phyloP scores from a whole-genome alignment of 1,140 invertebrate species.

The Danaus melanippus region DNA sequence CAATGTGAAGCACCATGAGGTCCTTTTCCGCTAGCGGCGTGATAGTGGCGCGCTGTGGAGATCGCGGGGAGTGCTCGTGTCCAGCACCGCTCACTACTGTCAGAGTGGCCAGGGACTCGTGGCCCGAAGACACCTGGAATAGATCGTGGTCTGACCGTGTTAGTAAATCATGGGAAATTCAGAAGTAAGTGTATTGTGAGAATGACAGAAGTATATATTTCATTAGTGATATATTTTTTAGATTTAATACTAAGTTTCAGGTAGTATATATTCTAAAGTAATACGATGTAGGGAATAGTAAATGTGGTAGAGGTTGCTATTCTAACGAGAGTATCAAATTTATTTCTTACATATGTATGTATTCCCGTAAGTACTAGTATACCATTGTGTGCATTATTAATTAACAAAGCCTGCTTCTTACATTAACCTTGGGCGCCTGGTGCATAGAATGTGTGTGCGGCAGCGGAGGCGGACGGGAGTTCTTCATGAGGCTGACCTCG shows the following conservation, averaged over 20 bases:
- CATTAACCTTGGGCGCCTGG: conserved; percentile 25
- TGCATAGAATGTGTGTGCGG: conserved; percentile 15
- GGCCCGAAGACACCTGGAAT: conserved; percentile 12
- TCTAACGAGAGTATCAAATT: too few species aligned
- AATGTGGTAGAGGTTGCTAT: too few species aligned
- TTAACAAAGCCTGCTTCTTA: too few species aligned
- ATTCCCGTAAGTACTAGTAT: not conserved
- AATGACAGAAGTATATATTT: too few species aligned
- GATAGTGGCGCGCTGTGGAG: conserved; percentile 69
- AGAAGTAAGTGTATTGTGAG: too few species aligned
- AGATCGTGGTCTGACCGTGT: too few species aligned
- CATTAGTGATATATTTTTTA: too few species aligned
- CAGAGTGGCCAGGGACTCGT: conserved; percentile 75
- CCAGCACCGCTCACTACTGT: conserved; percentile 75
- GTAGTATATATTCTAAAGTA: too few species aligned
- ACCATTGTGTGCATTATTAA: not conserved
- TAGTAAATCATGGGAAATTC: too few species aligned
- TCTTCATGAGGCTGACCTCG: conserved; percentile 80
- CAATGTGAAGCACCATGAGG: conserved; percentile 77
- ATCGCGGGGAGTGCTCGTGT: conserved; percentile 45
- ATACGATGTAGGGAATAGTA: too few species aligned
- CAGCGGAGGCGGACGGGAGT: conserved; percentile 61
- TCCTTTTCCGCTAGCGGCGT: conserved; percentile 71
- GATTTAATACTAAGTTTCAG: too few species aligned
- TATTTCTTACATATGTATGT: too few species aligned